Base-by-base conservation (phyloP, 1,140 invertebrate genomes). In the Pectinophora gossypiella region DNA sequence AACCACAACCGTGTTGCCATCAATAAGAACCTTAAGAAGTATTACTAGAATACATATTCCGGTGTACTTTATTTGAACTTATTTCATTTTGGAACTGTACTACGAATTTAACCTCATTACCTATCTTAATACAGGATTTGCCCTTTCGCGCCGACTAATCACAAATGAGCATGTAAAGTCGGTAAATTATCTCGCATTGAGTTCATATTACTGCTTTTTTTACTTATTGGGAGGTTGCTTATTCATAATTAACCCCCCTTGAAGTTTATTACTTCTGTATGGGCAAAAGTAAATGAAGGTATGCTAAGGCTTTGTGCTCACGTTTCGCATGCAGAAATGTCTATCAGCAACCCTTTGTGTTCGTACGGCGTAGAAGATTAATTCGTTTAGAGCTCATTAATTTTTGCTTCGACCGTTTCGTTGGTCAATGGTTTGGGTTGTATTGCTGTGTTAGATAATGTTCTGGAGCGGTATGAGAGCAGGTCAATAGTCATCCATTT, bases 61-160 rank as follows among this genome's bases (percentile, higher is more conserved):
- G 40, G 52, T 79, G 72, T 16, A 16, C 43, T 35, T 48, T 22
- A 27, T 27, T 35, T 23, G 38, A 20, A 72, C 51, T 66, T 75
- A 35, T 61, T 51, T 38, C 68, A 21, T 75, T 84, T 68, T 55
- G 27, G 46, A 62, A 65, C 63, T 66, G 51, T 27, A 46, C 35
- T 50, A 57, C 36, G 69, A 72, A 76, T 82, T 87, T 87, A 85
- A 87, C 84, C 84, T 85, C 81, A 87, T 87, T 87, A 85, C 81
- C 84, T 87, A 87, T 87, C 84, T 87, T 87, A 87, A 87, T 87
- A 82, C 75, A 82, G 83, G 79, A 87, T 87, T 87, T 87, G 78
- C 83, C 83, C 84, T 87, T 87, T 87, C 84, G 81, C 84, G 84
- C 84, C 84, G 72, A 68, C 81, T 85, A 87, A 87, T 87, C 84